These are phyloP conservation scores for Chiroxiphia lanceolata DNA, from an alignment of 2,797 vertebrate genomes.

Conservation along the genomic window DNA sequence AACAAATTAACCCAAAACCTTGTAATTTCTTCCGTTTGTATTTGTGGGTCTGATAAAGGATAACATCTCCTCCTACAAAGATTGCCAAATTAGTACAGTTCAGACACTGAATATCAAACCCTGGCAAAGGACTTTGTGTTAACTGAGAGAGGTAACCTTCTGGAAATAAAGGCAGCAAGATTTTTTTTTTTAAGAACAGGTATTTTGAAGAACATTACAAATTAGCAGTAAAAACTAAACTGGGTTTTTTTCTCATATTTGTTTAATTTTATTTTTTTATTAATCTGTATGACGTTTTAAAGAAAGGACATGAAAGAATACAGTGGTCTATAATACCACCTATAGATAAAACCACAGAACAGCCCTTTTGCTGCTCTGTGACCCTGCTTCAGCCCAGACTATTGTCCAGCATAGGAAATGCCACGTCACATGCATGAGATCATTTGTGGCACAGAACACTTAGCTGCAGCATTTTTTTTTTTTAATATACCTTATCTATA, in stretches of 20 bases:
- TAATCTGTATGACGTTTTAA: not conserved
- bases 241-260: not conserved
- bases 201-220: not conserved
- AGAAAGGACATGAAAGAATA: not conserved
- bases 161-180: not conserved
- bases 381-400: not conserved
- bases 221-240: not conserved
- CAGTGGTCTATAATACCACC: conserved; percentile 42
- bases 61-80: not conserved
- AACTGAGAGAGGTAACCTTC: not conserved
- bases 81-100: not conserved
- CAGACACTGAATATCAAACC: not conserved
- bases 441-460: not conserved
- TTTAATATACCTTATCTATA: fast-evolving
- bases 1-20: not conserved
- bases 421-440: not conserved
- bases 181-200: not conserved
- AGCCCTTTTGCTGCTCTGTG: not conserved
- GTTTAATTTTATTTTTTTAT: not conserved
- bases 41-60: not conserved
- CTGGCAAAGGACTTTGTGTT: not conserved
- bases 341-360: conserved; percentile 50
- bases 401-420: not conserved
- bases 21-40: not conserved
- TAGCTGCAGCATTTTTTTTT: not conserved